Percentiles rank a stretch among this genome's conserved stretches.
Evolutionary conservation across 2,888 invertebrate genomes (phyloP).

Genomic region (Bimastos eiseni): DNA sequence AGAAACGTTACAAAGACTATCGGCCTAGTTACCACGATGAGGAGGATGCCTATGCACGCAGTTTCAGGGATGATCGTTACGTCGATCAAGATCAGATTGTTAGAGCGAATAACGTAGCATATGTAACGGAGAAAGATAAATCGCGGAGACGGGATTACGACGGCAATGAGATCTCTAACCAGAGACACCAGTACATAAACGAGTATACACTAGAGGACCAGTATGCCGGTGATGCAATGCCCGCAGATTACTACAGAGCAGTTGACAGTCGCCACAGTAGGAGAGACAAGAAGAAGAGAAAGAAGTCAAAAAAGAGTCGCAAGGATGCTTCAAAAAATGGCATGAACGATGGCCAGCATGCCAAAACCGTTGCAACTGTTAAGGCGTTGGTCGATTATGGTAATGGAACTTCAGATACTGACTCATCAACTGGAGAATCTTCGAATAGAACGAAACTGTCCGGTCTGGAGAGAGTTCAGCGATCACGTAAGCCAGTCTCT

Average conservation of each 20-base stretch:
- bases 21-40: background rate
- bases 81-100: background rate
- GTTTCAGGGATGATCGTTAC: background rate
- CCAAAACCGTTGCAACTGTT: background rate
- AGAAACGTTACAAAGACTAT: constrained; percentile 7
- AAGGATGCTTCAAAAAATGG: constrained; percentile 14
- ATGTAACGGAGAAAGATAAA: background rate
- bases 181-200: background rate
- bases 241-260: constrained; percentile 10
- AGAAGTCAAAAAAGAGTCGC: constrained; percentile 6
- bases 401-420: constrained; percentile 22
- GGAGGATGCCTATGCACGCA: constrained; percentile 14
- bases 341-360: background rate
- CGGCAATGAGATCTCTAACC: background rate
- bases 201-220: background rate
- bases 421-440: constrained; percentile 14
- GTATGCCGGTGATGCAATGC: background rate
- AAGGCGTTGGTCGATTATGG: constrained; percentile 28
- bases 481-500: background rate
- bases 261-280: background rate
- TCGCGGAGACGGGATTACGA: constrained; percentile 4
- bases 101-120: background rate
- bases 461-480: background rate
- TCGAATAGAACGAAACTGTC: background rate
- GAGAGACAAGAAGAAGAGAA: background rate